Evolutionary conservation across 2,113 vertebrate genomes (phyloP), one percentile per base, ranked within the genome.

Genomic region (Pluvialis apricaria): DNA sequence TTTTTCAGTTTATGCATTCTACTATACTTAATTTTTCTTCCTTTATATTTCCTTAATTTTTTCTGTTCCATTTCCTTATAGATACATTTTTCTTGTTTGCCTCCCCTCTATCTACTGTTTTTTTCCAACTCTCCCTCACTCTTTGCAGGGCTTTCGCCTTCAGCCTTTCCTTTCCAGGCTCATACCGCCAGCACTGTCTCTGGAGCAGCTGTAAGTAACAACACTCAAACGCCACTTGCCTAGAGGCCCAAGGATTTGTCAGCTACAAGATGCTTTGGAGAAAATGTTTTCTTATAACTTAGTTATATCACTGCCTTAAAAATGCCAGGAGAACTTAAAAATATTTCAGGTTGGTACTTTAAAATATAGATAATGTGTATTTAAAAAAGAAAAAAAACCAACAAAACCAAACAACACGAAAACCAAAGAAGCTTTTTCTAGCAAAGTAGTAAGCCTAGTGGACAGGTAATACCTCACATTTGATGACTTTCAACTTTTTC

Each of bases 241-340:
- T 58, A 60, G 84, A 80, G 95, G 82, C 73, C 92, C 18, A 75
- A 52, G 62, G 92, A 93, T 96, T 93, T 97, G 92, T 95, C 88
- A 96, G 91, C 85, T 97, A 94, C 86, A 86, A 85, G 93, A 95
- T 88, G 94, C 96, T 97, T 85, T 79, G 85, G 90, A 96, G 82
- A 94, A 91, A 94, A 76, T 71, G 51, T 70, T 96, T 95, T 91
- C 83, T 96, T 96, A 77, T 80, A 97, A 95, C 88, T 96, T 94
- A 94, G 78, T 90, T 97, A 93, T 24, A 89, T 62, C 89, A 91
- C 51, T 97, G 87, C 82, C 93, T 96, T 96, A 83, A 90, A 91
- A 96, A 93, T 49, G 70, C 86, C 94, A 97, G 71, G 65, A 93
- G 85, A 94, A 86, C 60, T 61, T 88, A 44, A 96, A 96, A 96